phyloP scores from a whole-genome alignment of 2,797 vertebrate genomes.

The Luscinia megarhynchos region DNA sequence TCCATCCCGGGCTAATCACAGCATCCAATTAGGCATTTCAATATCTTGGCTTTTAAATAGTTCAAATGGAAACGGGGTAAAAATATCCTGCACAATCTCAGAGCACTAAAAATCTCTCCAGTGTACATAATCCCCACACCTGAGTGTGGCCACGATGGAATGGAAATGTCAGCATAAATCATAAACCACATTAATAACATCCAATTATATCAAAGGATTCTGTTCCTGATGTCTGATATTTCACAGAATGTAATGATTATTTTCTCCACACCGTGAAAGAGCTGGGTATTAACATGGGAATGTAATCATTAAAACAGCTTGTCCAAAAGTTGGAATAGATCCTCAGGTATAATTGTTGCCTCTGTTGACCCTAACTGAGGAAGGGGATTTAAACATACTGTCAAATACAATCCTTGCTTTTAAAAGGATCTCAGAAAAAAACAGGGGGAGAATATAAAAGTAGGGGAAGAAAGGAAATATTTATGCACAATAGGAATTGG shows the following conservation, averaged over 20 bases:
- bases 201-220: neutral
- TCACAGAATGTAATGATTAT: neutral
- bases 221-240: neutral
- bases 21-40: neutral
- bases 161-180: neutral
- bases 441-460: accelerated
- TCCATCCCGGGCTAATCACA: neutral
- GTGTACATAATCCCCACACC: neutral
- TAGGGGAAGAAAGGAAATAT: neutral
- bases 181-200: neutral
- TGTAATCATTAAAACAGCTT: constrained; percentile 17
- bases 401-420: neutral
- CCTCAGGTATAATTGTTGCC: neutral
- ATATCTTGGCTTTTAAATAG: neutral
- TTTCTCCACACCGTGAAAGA: neutral
- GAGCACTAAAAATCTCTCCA: neutral
- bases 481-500: neutral
- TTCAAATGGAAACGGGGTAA: neutral
- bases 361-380: neutral
- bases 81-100: neutral
- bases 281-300: neutral
- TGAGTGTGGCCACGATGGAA: neutral
- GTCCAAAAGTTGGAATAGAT: neutral
- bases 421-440: neutral
- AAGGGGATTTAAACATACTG: neutral